Conservation (phyloP, 2,888 invertebrate genomes). For the Platypus cylindrus region DNA sequence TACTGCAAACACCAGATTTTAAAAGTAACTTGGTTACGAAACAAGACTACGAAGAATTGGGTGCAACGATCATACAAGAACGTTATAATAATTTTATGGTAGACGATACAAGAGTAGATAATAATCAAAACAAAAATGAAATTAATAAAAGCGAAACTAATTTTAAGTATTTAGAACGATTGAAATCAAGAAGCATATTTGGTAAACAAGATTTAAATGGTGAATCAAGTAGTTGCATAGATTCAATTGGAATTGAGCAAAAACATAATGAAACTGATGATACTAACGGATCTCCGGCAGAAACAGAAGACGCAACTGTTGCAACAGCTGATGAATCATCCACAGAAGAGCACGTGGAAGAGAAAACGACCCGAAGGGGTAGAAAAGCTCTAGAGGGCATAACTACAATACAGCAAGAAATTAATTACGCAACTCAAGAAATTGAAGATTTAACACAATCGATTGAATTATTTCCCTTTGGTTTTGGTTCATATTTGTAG, state of each 20-base stretch:
- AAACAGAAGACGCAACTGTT: constrained; percentile 7
- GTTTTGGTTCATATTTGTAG: constrained; percentile 19
- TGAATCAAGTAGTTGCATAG: not conserved
- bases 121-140: constrained; percentile 14
- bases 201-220: constrained; percentile 18
- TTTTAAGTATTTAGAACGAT: constrained; percentile 18
- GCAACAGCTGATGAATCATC: constrained; percentile 8
- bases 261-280: not conserved
- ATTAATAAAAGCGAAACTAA: constrained; percentile 10
- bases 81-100: constrained; percentile 38
- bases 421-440: constrained; percentile 2
- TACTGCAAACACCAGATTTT: constrained; percentile 64
- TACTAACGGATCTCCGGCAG: not conserved
- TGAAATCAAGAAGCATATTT: constrained; percentile 19
- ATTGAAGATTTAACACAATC: constrained; percentile 17
- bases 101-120: constrained; percentile 13
- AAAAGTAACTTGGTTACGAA: constrained; percentile 59
- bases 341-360: constrained; percentile 7
- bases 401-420: constrained; percentile 1
- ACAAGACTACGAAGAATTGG: constrained; percentile 84
- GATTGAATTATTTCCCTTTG: constrained; percentile 20
- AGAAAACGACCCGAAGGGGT: constrained; percentile 5
- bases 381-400: constrained; percentile 1
- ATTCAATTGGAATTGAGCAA: not conserved
- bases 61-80: constrained; percentile 45